These are phyloP conservation scores for Macropis europaea DNA, from an alignment of 2,888 invertebrate species.

Conservation along the genomic window DNA sequence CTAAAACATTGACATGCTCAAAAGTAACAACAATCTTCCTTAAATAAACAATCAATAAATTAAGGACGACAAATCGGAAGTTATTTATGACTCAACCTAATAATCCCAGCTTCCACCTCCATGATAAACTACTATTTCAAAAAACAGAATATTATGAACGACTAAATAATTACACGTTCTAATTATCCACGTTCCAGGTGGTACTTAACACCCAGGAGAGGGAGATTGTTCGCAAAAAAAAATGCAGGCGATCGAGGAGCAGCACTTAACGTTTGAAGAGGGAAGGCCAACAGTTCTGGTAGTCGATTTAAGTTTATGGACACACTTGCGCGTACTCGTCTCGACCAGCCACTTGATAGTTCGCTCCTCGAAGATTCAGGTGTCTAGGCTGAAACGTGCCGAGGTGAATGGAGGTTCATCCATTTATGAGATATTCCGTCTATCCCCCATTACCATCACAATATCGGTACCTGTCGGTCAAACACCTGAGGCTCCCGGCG, in stretches of 20 bases:
- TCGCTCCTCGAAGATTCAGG: slow-evolving; percentile 34
- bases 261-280: background rate
- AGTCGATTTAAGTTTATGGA: slow-evolving; percentile 20
- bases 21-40: no score
- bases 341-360: slow-evolving; percentile 35
- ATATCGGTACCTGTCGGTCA: slow-evolving; percentile 70
- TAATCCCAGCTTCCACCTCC: no score
- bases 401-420: slow-evolving; percentile 70
- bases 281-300: background rate
- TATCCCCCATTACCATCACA: slow-evolving; percentile 76
- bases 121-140: no score
- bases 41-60: no score
- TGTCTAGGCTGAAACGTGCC: slow-evolving; percentile 72
- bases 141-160: no score
- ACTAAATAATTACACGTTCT: no score
- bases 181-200: no score
- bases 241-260: background rate
- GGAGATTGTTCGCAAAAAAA: no score
- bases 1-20: no score
- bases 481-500: slow-evolving; percentile 47
- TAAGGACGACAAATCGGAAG: no score
- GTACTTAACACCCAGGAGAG: no score
- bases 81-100: no score
- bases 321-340: slow-evolving; percentile 27
- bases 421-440: slow-evolving; percentile 72